Evolutionary conservation across 2,797 vertebrate species (phyloP).

Genomic region (Remorina albescens): DNA sequence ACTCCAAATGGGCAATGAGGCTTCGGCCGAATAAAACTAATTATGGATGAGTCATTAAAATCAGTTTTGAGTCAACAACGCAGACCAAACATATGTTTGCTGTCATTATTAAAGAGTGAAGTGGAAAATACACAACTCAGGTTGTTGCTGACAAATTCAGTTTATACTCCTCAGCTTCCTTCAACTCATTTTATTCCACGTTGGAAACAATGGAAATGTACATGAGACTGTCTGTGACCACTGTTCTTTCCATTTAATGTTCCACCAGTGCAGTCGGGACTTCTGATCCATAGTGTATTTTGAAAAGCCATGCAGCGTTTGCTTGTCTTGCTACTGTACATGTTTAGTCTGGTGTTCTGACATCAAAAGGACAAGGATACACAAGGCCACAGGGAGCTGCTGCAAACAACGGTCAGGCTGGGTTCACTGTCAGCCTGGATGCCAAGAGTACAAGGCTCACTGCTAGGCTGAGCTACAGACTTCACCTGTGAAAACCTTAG

Average conservation of each 20-base stretch:
- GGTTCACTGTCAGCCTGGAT: conserved; percentile 16
- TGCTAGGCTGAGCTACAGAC: conserved; percentile 1
- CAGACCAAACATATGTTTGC: not conserved
- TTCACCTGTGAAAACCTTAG: not conserved
- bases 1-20: conserved; percentile 67
- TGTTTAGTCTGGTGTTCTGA: conserved; percentile 80
- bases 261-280: conserved; percentile 28
- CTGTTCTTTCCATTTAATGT: conserved; percentile 54
- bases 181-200: conserved; percentile 29
- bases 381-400: not conserved
- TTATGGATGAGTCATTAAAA: conserved; percentile 79
- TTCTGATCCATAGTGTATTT: conserved; percentile 58
- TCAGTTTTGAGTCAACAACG: conserved; percentile 55
- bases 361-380: conserved; percentile 36
- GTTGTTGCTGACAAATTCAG: conserved; percentile 18
- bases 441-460: not conserved
- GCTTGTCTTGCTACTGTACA: conserved; percentile 74
- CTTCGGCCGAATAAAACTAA: conserved; percentile 72
- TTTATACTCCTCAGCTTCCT: conserved; percentile 17
- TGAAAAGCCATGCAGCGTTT: conserved; percentile 71
- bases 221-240: not conserved
- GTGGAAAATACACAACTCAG: not conserved
- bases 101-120: not conserved
- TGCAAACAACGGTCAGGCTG: conserved; percentile 26
- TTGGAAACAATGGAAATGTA: conserved; percentile 41